Conservation (phyloP, 2,113 vertebrate species). For the Hyperoodon ampullatus region DNA sequence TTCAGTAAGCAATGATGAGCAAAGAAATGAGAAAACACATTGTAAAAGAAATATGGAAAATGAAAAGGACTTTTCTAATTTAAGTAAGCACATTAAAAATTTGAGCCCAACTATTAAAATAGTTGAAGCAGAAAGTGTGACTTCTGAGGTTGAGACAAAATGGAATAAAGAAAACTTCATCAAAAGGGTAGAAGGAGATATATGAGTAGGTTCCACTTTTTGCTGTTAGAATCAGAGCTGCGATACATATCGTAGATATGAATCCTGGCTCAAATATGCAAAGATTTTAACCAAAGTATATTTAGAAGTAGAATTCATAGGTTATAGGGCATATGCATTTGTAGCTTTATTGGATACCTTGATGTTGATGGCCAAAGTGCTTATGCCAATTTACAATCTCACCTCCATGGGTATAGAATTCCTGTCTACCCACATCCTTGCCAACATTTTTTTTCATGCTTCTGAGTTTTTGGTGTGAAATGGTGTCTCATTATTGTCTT, state of each 20-base stretch:
- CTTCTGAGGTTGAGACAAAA: background rate
- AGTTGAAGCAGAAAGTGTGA: background rate
- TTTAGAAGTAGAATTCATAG: background rate
- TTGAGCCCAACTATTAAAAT: background rate
- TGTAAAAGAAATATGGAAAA: background rate
- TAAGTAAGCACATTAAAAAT: conserved; percentile 8
- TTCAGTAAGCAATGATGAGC: background rate
- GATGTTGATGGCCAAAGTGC: background rate
- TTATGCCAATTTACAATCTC: background rate
- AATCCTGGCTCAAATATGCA: background rate
- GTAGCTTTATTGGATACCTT: background rate
- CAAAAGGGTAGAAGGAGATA: background rate
- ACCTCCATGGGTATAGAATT: background rate
- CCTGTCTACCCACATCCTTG: background rate
- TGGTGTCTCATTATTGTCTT: background rate
- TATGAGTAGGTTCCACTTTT: background rate
- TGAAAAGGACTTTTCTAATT: background rate
- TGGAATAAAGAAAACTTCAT: background rate
- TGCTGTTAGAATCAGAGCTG: background rate
- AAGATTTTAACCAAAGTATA: background rate
- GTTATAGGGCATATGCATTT: background rate
- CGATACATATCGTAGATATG: background rate
- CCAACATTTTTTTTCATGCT: background rate
- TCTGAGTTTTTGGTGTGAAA: background rate
- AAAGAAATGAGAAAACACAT: background rate